Evolutionary conservation across 2,113 vertebrate species (phyloP).

Genomic region (Gasterosteus nipponicus): DNA sequence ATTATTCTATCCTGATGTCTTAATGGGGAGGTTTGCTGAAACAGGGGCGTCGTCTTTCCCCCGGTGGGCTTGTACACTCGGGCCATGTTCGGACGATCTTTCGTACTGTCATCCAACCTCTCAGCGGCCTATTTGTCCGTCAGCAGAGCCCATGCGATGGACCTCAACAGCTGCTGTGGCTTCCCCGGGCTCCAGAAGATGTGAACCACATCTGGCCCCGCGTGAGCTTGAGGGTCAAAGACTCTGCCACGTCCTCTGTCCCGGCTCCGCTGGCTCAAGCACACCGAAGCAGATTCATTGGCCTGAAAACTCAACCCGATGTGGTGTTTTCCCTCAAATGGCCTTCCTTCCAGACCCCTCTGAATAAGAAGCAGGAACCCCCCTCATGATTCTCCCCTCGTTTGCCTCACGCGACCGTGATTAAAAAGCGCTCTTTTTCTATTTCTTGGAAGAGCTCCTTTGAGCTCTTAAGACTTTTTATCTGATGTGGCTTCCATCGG

Average conservation of each 20-base stretch:
- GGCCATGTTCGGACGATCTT: slow-evolving; percentile 18
- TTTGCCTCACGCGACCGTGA: slow-evolving; percentile 61
- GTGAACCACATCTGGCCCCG: slow-evolving; percentile 37
- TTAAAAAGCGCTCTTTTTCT: slow-evolving; percentile 51
- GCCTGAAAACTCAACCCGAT: not conserved
- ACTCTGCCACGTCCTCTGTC: too few relatives aligned
- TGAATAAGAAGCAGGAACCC: slow-evolving; percentile 28
- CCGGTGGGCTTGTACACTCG: not conserved
- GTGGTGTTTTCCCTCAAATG: not conserved
- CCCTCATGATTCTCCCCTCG: slow-evolving; percentile 55
- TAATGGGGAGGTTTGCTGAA: not conserved
- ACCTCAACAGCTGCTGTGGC: slow-evolving; percentile 51
- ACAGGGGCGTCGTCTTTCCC: slow-evolving; percentile 28
- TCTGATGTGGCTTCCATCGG: slow-evolving; percentile 65
- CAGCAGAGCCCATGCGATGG: slow-evolving; percentile 37
- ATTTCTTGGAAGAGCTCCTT: slow-evolving; percentile 49
- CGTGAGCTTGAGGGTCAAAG: not conserved
- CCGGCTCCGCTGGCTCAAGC: not conserved
- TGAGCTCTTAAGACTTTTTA: slow-evolving; percentile 47
- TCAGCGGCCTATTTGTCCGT: slow-evolving; percentile 51
- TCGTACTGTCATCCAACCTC: slow-evolving; percentile 42
- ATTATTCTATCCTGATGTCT: not conserved
- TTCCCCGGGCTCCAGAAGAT: slow-evolving; percentile 29
- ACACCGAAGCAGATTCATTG: not conserved
- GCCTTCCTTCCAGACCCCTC: not conserved